Evolutionary conservation across 2,797 vertebrate species (phyloP).

Genomic region (Falco rusticolus): DNA sequence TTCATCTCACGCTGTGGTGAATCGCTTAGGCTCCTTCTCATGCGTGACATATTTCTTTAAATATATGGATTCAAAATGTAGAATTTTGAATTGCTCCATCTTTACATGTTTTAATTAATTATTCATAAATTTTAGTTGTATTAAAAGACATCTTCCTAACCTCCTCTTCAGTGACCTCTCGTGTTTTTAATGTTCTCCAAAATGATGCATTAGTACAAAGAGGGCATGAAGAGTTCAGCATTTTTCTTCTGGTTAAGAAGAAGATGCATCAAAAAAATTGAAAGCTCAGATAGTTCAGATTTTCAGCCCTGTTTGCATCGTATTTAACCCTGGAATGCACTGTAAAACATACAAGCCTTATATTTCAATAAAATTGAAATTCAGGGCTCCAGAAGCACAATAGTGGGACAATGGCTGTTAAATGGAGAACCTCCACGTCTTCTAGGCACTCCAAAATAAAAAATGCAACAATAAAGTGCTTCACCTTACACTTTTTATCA

Average conservation of each 20-base stretch:
- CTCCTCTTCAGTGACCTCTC: background rate
- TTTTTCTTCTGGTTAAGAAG: background rate
- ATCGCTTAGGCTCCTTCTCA: background rate
- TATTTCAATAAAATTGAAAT: background rate
- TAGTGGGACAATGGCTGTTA: background rate
- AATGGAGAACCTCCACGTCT: background rate
- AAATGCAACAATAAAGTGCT: background rate
- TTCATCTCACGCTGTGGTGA: background rate
- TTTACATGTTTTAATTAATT: background rate
- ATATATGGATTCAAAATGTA: background rate
- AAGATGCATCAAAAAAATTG: background rate
- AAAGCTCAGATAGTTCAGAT: background rate
- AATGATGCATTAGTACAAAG: conserved; percentile 18
- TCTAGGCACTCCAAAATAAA: background rate
- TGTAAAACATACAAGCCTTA: background rate
- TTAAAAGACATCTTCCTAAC: background rate
- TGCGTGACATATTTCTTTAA: background rate
- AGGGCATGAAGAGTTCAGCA: conserved; percentile 26
- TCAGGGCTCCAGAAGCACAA: background rate
- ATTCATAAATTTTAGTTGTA: background rate
- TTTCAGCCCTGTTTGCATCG: background rate
- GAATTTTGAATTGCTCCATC: fast-evolving
- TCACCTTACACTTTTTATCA: background rate
- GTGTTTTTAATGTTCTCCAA: conserved; percentile 23
- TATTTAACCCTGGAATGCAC: background rate